Conservation (phyloP, 1,140 invertebrate species). For the Drosophila obscura region DNA sequence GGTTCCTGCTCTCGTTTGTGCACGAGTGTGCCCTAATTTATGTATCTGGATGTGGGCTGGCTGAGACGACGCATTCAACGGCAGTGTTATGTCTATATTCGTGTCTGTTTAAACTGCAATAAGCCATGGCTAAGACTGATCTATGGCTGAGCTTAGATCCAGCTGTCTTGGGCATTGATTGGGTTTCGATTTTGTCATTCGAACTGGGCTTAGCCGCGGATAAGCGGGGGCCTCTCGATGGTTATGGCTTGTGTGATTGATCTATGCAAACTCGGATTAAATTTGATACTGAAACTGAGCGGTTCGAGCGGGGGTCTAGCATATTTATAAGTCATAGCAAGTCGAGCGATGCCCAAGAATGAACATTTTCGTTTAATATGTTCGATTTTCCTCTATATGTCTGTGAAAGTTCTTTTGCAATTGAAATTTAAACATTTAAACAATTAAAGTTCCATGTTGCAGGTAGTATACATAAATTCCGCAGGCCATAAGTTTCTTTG, state of each 20-base stretch:
- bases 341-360: no score
- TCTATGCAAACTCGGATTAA: neutral
- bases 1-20: constrained; percentile 31
- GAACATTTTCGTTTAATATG: no score
- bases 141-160: constrained; percentile 55
- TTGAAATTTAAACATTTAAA: no score
- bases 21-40: constrained; percentile 62
- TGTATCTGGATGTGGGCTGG: constrained; percentile 66
- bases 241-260: neutral
- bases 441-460: no score
- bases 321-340: no score
- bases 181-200: constrained; percentile 32
- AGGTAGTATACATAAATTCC: no score
- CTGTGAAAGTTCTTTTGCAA: no score
- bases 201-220: constrained; percentile 27
- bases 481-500: no score
- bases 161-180: constrained; percentile 30
- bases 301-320: neutral
- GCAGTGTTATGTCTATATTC: constrained; percentile 80
- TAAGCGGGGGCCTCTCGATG: constrained; percentile 34
- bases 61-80: constrained; percentile 61
- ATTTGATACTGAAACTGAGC: constrained; percentile 1
- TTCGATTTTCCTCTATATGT: no score
- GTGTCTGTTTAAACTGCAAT: constrained; percentile 73
- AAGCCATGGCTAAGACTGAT: constrained; percentile 73